Evolutionary conservation across 2,797 vertebrate genomes (phyloP).

Genomic region (Channa striata): DNA sequence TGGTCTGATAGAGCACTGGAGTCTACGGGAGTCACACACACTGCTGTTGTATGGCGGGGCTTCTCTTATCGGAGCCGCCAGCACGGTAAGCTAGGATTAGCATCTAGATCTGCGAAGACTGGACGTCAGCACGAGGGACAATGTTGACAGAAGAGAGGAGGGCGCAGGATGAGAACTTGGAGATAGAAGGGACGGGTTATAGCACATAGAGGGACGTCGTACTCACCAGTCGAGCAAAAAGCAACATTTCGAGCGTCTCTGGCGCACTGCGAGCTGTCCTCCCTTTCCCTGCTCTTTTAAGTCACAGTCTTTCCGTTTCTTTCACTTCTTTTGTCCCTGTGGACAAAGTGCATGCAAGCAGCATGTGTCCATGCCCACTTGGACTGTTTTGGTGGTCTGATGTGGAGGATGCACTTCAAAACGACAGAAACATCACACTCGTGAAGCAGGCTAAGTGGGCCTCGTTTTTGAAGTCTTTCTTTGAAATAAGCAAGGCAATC

Average conservation of each 20-base stretch:
- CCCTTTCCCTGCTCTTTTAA: slow-evolving; percentile 28
- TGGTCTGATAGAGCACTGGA: slow-evolving; percentile 77
- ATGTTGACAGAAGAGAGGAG: slow-evolving; percentile 68
- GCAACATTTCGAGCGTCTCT: slow-evolving; percentile 15
- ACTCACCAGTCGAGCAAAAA: slow-evolving; percentile 52
- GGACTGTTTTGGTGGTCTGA: slow-evolving; percentile 82
- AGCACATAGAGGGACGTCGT: slow-evolving; percentile 55
- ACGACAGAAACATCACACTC: slow-evolving; percentile 80
- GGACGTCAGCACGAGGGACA: slow-evolving; percentile 79
- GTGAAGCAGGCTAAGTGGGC: slow-evolving; percentile 82
- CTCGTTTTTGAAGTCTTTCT: slow-evolving; percentile 87
- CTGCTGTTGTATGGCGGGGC: slow-evolving; percentile 71
- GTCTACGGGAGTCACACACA: slow-evolving; percentile 76
- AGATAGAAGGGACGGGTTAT: slow-evolving; percentile 55
- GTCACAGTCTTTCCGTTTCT: slow-evolving; percentile 27
- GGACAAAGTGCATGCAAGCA: slow-evolving; percentile 70
- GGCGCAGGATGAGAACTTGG: slow-evolving; percentile 65
- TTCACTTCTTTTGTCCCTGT: slow-evolving; percentile 55
- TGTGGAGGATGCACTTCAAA: slow-evolving; percentile 78
- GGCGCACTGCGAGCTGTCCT: slow-evolving; percentile 37
- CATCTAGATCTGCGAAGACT: slow-evolving; percentile 85
- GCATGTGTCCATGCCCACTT: slow-evolving; percentile 64
- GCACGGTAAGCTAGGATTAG: slow-evolving; percentile 87
- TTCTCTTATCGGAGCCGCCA: slow-evolving; percentile 85
- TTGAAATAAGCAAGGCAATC: slow-evolving; percentile 89